Conservation (phyloP, 2,797 vertebrate species). For the Lacerta bilineata region DNA sequence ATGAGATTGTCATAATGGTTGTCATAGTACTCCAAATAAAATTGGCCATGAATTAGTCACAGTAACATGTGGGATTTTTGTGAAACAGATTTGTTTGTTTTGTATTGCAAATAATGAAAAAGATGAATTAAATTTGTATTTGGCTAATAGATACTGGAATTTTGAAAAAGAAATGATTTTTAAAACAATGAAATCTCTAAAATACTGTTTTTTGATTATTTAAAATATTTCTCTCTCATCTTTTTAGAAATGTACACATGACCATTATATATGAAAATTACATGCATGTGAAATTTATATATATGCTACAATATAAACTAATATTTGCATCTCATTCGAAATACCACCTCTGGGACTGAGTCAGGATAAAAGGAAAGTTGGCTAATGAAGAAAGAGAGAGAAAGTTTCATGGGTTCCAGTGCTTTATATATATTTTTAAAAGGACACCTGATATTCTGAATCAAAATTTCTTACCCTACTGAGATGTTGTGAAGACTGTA, state of each 20-base stretch:
- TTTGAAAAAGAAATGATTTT: not conserved
- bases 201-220: conserved; percentile 35
- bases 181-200: not conserved
- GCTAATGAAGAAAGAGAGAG: not conserved
- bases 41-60: conserved; percentile 71
- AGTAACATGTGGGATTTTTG: conserved; percentile 65
- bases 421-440: not conserved
- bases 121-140: not conserved
- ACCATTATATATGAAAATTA: not conserved
- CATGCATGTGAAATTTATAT: not conserved
- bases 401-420: not conserved
- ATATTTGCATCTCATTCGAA: not conserved
- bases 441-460: not conserved
- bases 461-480: not conserved
- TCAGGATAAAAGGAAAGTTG: conserved; percentile 5
- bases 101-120: conserved; percentile 70
- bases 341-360: not conserved
- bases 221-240: conserved; percentile 2
- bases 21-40: conserved; percentile 71
- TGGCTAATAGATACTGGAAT: conserved; percentile 12
- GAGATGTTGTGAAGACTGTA: not conserved
- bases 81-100: conserved; percentile 75
- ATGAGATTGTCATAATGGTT: conserved; percentile 73
- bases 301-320: not conserved
- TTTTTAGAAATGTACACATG: not conserved